Evolutionary conservation across 2,797 vertebrate species (phyloP).

Genomic region (Aldrovandia affinis): DNA sequence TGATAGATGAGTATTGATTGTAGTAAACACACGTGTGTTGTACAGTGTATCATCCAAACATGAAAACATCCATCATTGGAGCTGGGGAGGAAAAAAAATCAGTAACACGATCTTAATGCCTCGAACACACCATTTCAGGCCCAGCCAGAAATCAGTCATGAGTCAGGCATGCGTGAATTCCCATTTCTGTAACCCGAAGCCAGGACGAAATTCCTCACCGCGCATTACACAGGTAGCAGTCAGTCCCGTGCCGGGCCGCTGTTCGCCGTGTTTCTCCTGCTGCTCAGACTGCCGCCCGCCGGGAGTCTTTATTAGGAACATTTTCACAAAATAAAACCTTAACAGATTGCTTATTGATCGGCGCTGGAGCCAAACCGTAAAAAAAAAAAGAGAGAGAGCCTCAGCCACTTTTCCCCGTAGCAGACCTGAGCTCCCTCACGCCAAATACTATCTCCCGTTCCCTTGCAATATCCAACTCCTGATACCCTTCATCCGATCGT

Average conservation of each 20-base stretch:
- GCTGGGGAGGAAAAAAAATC: slow-evolving; percentile 31
- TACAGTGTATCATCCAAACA: slow-evolving; percentile 45
- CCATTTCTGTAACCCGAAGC: slow-evolving; percentile 45
- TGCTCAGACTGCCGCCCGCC: slow-evolving; percentile 41
- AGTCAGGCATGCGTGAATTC: slow-evolving; percentile 41
- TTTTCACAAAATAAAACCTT: slow-evolving; percentile 59
- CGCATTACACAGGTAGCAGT: slow-evolving; percentile 48
- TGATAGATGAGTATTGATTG: slow-evolving; percentile 54
- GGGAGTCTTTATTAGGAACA: slow-evolving; percentile 57
- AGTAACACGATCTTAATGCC: slow-evolving; percentile 45
- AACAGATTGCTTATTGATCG: slow-evolving; percentile 62
- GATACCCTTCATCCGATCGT: slow-evolving; percentile 33
- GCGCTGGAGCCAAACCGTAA: slow-evolving; percentile 45
- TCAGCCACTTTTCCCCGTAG: slow-evolving; percentile 27
- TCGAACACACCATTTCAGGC: slow-evolving; percentile 39
- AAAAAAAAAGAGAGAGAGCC: slow-evolving; percentile 32
- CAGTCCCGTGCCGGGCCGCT: not conserved
- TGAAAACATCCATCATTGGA: slow-evolving; percentile 37
- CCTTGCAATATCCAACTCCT: slow-evolving; percentile 34
- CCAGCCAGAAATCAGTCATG: slow-evolving; percentile 42
- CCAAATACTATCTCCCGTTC: slow-evolving; percentile 36
- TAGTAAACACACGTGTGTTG: slow-evolving; percentile 37
- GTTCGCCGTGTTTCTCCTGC: slow-evolving; percentile 31
- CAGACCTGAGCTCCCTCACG: slow-evolving; percentile 14
- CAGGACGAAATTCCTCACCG: slow-evolving; percentile 42